A percentile compares a stretch with the other conserved stretches of the same genome.
Conservation (phyloP, 2,113 vertebrate species). For the Baryphthengus martii region DNA sequence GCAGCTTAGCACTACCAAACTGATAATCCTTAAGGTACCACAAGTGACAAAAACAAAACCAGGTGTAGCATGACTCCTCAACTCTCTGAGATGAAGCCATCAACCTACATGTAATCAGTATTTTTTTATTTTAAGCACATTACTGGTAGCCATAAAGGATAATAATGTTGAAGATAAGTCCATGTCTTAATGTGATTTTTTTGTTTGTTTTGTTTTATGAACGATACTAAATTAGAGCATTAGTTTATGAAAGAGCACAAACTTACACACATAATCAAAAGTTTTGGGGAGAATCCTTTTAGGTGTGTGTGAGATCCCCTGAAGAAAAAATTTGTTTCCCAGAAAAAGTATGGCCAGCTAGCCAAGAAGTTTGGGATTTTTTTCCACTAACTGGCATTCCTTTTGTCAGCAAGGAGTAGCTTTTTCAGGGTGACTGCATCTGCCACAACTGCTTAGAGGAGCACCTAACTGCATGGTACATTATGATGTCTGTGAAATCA, state of each 20-base stretch:
- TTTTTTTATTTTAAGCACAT: not conserved
- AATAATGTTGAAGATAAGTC: not conserved
- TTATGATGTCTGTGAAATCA: not conserved
- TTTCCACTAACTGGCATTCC: not conserved
- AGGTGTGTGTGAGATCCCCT: not conserved
- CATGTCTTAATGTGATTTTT: not conserved
- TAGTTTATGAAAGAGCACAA: not conserved
- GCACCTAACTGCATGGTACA: not conserved
- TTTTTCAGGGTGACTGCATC: not conserved
- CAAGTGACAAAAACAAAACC: not conserved
- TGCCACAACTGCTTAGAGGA: not conserved
- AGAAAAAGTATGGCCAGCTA: not conserved
- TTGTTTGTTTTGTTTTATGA: not conserved
- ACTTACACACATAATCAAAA: not conserved
- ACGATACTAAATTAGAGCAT: accelerated
- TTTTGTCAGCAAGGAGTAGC: not conserved
- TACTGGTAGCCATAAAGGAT: not conserved
- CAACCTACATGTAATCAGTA: not conserved
- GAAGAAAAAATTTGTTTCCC: not conserved
- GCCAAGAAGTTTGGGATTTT: not conserved
- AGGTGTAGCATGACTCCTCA: not conserved
- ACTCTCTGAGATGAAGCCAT: not conserved
- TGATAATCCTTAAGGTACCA: not conserved
- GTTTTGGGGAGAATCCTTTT: not conserved
- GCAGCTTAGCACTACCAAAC: not conserved